Percentiles rank a stretch among this genome's conserved stretches.
phyloP scores from a whole-genome alignment of 2,113 vertebrate genomes.

The Ardeotis arabs region DNA sequence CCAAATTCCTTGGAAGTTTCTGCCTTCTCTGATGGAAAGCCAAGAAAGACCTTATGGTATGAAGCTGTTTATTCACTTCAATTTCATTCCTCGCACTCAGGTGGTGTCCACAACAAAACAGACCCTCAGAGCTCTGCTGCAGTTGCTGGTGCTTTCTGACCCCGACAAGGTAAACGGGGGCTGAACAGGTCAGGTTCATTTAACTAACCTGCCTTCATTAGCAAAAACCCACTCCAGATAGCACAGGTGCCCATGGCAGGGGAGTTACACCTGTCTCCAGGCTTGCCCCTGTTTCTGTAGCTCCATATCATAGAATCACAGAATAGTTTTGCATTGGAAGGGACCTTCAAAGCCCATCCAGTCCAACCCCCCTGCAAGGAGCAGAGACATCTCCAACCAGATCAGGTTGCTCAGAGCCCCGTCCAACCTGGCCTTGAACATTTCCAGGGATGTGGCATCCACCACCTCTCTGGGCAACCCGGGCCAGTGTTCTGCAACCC shows the following conservation, averaged over 20 bases:
- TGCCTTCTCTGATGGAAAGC: constrained; percentile 68
- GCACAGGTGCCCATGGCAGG: background rate
- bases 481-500: too few species aligned
- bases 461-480: too few species aligned
- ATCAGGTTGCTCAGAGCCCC: too few species aligned
- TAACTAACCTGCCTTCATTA: background rate
- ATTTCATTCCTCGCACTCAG: constrained; percentile 10
- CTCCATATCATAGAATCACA: background rate
- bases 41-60: constrained; percentile 59
- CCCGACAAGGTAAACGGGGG: accelerated
- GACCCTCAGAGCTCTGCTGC: background rate
- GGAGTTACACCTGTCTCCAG: background rate
- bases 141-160: background rate
- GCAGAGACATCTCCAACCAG: too few species aligned
- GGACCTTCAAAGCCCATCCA: too few species aligned
- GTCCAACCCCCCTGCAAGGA: too few species aligned
- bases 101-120: constrained; percentile 21
- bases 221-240: background rate
- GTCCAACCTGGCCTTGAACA: too few species aligned
- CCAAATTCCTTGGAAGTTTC: constrained; percentile 56
- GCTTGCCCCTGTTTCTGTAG: background rate
- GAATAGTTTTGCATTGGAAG: too few species aligned
- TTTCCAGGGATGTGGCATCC: too few species aligned
- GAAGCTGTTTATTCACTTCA: constrained; percentile 53
- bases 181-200: background rate